These are phyloP conservation scores for Patella caerulea DNA, from an alignment of 2,888 invertebrate species.

Conservation along the genomic window DNA sequence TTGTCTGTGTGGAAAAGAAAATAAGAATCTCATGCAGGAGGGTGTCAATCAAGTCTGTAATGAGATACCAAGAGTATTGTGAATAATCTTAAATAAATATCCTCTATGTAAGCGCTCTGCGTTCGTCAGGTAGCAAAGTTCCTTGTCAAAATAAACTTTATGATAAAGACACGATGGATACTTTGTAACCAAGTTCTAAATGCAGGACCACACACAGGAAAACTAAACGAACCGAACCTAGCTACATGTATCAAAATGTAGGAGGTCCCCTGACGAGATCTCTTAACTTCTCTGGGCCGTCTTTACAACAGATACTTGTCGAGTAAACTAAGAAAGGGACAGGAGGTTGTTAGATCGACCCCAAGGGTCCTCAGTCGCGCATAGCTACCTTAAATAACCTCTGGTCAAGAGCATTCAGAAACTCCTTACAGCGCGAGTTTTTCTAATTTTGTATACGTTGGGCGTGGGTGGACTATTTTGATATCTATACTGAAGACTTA, in stretches of 20 bases:
- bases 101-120: not conserved
- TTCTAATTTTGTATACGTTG: too few relatives aligned
- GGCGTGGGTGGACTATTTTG: too few relatives aligned
- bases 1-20: constrained; percentile 4
- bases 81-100: constrained; percentile 8
- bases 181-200: constrained; percentile 10
- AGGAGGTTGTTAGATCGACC: constrained; percentile 1
- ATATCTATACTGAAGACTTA: too few relatives aligned
- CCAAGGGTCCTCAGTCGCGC: constrained; percentile 2
- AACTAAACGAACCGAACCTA: constrained; percentile 8
- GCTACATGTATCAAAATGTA: not conserved
- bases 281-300: constrained; percentile 2
- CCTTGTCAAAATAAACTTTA: constrained; percentile 2
- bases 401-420: not conserved
- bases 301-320: constrained; percentile 7
- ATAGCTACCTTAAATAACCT: not conserved
- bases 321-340: constrained; percentile 4
- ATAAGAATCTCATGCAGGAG: constrained; percentile 5
- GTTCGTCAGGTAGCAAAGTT: constrained; percentile 7
- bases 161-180: not conserved
- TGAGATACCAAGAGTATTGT: not conserved
- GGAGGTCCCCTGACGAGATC: not conserved
- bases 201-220: not conserved
- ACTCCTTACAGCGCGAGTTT: not conserved
- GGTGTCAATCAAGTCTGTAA: not conserved